Percentiles rank a stretch among this genome's conserved stretches.
Evolutionary conservation across 2,113 vertebrate species (phyloP).

Genomic region (Tamias sibiricus): DNA sequence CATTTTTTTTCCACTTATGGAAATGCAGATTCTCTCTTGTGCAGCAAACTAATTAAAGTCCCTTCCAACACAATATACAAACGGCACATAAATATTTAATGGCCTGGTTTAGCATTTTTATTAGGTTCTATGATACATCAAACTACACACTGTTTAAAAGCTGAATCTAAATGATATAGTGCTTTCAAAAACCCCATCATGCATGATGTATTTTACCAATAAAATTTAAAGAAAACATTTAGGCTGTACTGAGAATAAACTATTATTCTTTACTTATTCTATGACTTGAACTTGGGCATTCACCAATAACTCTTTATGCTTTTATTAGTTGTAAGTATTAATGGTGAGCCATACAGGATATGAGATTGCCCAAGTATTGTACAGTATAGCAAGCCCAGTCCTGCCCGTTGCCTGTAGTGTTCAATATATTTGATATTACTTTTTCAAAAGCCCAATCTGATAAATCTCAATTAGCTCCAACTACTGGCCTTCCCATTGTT

Average conservation of each 20-base stretch:
- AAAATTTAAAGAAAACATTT: conserved; percentile 79
- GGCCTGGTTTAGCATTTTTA: conserved; percentile 63
- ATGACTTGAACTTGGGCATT: conserved; percentile 44
- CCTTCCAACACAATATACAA: conserved; percentile 68
- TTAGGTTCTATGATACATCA: conserved; percentile 77
- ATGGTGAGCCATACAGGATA: not conserved
- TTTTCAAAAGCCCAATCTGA: not conserved
- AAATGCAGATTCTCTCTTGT: conserved; percentile 70
- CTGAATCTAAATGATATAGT: conserved; percentile 73
- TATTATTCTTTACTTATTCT: conserved; percentile 69
- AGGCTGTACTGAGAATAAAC: conserved; percentile 51
- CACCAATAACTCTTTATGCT: conserved; percentile 54
- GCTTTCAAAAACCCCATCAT: conserved; percentile 62
- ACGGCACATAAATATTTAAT: conserved; percentile 63
- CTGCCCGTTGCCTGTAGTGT: not conserved
- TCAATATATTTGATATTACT: not conserved
- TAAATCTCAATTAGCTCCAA: not conserved
- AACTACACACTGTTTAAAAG: conserved; percentile 65
- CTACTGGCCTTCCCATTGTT: not conserved
- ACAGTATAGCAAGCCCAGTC: not conserved
- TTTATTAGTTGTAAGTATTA: conserved; percentile 60
- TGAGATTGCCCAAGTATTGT: not conserved
- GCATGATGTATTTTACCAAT: conserved; percentile 74
- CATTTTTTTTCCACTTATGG: conserved; percentile 64
- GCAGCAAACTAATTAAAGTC: conserved; percentile 78